These are phyloP conservation scores for Eledone cirrhosa DNA, from an alignment of 2,888 invertebrate species.

Conservation along the genomic window DNA sequence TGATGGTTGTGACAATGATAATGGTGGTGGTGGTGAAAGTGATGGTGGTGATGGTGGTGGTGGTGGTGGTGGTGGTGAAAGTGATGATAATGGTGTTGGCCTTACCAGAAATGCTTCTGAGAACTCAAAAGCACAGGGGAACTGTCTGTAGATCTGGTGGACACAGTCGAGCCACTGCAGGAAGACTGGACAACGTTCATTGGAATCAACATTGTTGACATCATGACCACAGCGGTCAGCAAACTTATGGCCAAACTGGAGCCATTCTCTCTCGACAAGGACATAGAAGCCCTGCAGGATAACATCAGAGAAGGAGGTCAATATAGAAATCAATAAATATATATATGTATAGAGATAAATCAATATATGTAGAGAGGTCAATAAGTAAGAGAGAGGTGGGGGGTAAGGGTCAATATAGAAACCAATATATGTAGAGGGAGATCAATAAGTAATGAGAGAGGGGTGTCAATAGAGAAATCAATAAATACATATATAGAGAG, in stretches of 20 bases:
- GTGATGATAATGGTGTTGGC: no score
- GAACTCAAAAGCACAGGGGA: slow-evolving; percentile 94
- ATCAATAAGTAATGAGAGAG: no score
- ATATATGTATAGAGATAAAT: not conserved
- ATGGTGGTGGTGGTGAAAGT: no score
- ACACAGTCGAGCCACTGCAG: slow-evolving; percentile 98
- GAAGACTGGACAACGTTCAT: slow-evolving; percentile 96
- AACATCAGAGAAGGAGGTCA: slow-evolving; percentile 28
- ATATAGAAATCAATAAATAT: slow-evolving; percentile 22
- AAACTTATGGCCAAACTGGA: slow-evolving; percentile 98
- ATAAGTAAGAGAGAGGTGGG: not conserved
- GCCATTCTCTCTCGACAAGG: slow-evolving; percentile 94
- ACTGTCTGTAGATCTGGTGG: slow-evolving; percentile 87
- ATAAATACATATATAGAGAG: no score
- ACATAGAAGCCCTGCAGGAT: slow-evolving; percentile 85
- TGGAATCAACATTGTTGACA: slow-evolving; percentile 80
- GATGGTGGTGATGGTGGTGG: no score
- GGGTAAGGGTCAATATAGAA: no score
- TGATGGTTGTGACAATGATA: no score
- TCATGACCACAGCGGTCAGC: slow-evolving; percentile 83
- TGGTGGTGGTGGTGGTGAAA: no score
- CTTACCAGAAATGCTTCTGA: slow-evolving; percentile 89
- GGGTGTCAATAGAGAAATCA: no score
- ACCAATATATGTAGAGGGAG: no score
- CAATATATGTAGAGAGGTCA: not conserved